These are phyloP conservation scores for Callorhinus ursinus DNA, from an alignment of 2,113 vertebrate species.

Conservation along the genomic window DNA sequence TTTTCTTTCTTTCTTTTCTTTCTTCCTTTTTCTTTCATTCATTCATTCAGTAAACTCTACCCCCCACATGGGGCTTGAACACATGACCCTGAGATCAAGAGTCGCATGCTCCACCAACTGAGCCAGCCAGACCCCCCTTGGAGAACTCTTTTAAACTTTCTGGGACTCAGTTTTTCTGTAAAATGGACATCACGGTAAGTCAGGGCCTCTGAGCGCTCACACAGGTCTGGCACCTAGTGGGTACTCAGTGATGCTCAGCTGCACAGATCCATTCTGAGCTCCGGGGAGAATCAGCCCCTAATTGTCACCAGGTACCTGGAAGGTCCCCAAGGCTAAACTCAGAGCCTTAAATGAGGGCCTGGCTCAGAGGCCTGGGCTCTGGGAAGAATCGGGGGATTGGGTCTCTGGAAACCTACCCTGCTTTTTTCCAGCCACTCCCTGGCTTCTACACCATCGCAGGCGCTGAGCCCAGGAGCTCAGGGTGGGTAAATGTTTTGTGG, in stretches of 20 bases:
- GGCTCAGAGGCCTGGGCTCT: background rate
- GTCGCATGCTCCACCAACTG: background rate
- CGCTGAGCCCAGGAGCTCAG: background rate
- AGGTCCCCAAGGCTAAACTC: background rate
- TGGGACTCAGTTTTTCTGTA: background rate
- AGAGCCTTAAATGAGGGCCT: background rate
- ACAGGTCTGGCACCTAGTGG: background rate
- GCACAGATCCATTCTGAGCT: background rate
- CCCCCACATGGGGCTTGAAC: background rate
- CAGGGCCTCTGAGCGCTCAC: background rate
- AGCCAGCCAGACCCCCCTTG: background rate
- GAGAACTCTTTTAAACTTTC: background rate
- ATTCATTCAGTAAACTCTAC: background rate
- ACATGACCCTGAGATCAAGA: background rate
- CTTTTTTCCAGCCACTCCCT: background rate
- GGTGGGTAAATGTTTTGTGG: background rate
- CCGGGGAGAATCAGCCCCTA: background rate
- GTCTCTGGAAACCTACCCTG: background rate
- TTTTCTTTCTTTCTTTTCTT: no score
- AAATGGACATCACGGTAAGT: no score
- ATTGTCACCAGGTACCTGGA: background rate
- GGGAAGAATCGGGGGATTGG: background rate
- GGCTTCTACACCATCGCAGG: background rate
- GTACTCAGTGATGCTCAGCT: no score
- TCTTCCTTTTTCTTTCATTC: no score